phyloP scores from a whole-genome alignment of 2,113 vertebrate species.

The Coptodon rendalli region DNA sequence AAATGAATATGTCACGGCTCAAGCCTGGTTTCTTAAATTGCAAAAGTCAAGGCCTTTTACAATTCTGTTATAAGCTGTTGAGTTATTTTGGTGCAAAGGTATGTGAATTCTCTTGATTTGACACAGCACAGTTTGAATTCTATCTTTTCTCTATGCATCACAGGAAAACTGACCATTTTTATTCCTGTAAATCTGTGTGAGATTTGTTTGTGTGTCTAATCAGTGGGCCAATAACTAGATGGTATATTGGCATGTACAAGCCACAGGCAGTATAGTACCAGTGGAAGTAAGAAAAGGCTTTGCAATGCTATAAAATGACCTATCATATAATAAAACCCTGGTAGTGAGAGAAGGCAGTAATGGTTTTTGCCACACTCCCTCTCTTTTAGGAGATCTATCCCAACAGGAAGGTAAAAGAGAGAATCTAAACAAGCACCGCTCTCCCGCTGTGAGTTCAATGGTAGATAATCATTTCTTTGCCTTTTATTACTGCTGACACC shows the following conservation, averaged over 20 bases:
- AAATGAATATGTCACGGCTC: not conserved
- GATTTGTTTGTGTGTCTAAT: constrained; percentile 10
- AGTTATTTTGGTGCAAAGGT: not conserved
- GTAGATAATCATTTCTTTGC: constrained; percentile 11
- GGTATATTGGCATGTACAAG: not conserved
- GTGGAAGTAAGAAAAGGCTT: not conserved
- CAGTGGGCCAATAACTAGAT: not conserved
- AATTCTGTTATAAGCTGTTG: not conserved
- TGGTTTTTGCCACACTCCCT: not conserved
- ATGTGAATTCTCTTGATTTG: not conserved
- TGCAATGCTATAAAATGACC: not conserved
- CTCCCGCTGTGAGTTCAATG: not conserved
- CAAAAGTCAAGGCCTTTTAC: not conserved
- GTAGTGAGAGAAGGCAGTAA: not conserved
- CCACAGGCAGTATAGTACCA: not conserved
- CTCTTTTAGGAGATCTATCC: not conserved
- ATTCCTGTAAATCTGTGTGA: not conserved
- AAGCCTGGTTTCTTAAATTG: not conserved
- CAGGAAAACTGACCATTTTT: not conserved
- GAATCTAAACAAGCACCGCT: not conserved
- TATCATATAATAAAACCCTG: constrained; percentile 25
- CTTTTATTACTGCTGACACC: not conserved
- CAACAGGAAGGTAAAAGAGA: constrained; percentile 7
- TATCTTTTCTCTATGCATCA: not conserved
- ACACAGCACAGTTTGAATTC: not conserved